A percentile compares a stretch with the other conserved stretches of the same genome.
Conservation (phyloP, 2,113 vertebrate species). For the Ctenodactylus gundi region DNA sequence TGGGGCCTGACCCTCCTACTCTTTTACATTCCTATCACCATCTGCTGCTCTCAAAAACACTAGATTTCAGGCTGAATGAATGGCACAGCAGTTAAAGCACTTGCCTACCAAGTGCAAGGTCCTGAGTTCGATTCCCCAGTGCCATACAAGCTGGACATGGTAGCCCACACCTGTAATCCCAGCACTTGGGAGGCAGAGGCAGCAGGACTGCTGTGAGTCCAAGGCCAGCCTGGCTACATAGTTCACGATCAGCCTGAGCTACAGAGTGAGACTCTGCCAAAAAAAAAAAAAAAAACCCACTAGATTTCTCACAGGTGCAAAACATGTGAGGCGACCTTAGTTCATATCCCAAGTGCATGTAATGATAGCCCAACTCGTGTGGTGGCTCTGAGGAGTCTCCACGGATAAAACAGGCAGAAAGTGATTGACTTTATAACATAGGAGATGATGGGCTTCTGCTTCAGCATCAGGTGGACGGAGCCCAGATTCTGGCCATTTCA, state of each 20-base stretch:
- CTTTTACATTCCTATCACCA: background rate
- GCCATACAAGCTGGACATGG: too few species aligned
- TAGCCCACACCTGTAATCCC: too few species aligned
- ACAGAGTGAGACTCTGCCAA: too few species aligned
- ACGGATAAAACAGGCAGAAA: fast-evolving
- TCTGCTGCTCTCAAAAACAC: background rate
- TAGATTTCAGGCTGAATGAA: too few species aligned
- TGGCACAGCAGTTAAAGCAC: too few species aligned
- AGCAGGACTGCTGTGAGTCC: too few species aligned
- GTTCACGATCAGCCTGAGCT: too few species aligned
- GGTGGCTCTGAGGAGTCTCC: background rate
- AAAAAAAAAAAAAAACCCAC: too few species aligned
- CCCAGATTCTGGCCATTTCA: background rate
- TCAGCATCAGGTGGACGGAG: fast-evolving
- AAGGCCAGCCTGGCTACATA: too few species aligned
- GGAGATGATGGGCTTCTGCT: background rate
- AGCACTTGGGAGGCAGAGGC: too few species aligned
- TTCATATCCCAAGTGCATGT: background rate
- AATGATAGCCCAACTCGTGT: fast-evolving
- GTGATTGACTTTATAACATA: fast-evolving
- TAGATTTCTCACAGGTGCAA: background rate
- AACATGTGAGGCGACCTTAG: background rate
- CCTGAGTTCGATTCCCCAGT: too few species aligned
- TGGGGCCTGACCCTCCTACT: background rate
- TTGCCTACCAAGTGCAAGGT: too few species aligned